Conservation (phyloP, 2,888 invertebrate species). For the Meghimatium bilineatum region DNA sequence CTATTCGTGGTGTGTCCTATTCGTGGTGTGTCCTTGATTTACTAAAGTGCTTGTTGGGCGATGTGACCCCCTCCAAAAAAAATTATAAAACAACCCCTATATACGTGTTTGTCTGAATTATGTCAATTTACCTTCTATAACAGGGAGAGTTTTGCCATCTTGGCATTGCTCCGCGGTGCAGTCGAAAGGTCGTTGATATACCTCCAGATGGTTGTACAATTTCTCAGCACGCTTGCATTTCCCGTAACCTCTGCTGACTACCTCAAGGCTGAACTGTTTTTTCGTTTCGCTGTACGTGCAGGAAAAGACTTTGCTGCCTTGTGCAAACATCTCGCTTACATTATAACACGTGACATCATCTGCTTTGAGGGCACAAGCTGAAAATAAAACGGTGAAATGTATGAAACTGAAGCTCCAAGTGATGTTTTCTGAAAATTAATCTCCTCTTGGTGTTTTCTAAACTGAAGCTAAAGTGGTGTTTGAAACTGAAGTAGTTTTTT, state of each 20-base stretch:
- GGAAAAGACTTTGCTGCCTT: not conserved
- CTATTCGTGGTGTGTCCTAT: too few relatives aligned
- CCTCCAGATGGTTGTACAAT: not conserved
- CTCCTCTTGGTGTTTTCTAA: too few relatives aligned
- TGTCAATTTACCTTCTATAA: conserved; percentile 6
- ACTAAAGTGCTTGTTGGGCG: too few relatives aligned
- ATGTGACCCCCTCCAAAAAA: too few relatives aligned
- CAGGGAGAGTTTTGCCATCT: not conserved
- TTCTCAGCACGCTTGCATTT: not conserved
- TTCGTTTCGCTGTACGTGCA: not conserved
- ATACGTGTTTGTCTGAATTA: too few relatives aligned
- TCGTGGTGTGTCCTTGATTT: too few relatives aligned
- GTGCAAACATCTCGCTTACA: not conserved
- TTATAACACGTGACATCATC: not conserved
- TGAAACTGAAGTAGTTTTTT: too few relatives aligned
- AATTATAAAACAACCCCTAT: too few relatives aligned
- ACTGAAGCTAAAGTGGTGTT: too few relatives aligned
- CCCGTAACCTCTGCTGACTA: not conserved
- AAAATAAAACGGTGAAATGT: too few relatives aligned
- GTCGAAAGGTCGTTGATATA: not conserved
- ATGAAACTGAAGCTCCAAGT: too few relatives aligned
- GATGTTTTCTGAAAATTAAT: too few relatives aligned
- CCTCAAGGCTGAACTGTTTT: not conserved
- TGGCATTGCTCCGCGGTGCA: not conserved
- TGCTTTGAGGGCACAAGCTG: conserved; percentile 5